Evolutionary conservation across 2,888 invertebrate genomes (phyloP), one percentile per base, ranked within the genome.

Genomic region (Drosophila peninsularis): DNA sequence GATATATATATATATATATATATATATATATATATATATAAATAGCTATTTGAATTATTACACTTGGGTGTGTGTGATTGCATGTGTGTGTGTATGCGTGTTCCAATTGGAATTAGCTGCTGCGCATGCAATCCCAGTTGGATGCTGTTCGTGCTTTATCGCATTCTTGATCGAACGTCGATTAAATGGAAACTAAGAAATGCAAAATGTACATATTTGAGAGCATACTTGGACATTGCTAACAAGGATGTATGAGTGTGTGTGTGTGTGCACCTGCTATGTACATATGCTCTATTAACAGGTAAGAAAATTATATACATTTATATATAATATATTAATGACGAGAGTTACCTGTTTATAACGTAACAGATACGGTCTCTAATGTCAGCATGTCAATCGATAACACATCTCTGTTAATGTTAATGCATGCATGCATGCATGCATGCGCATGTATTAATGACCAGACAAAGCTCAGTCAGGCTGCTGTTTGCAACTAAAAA

Each of bases 61-160:
- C 3, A 47, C 17, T 17, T 47, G 14, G 14, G 21, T 21, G n/a
- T 13, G 30, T 30, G 30, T 30, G 30, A n/a, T n/a, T n/a, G n/a
- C n/a, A n/a, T 27, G 27, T 27, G 39, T 27, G n/a, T 24, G 21
- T 21, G 42, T 42, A 13, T 37, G 17, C 5, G 30, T 19, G 14
- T 41, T 61, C 64, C 70, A 69, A 74, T 56, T 52, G 55, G 63
- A 60, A 39, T 52, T 14, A 11, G 62, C 13, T 17, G 13, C 13
- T n/a, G 41, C 19, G 41, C 62, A 42, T 49, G 27, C 44, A 62
- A 45, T 45, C 5, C 14, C 45, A 45, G 19, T 63, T 63, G 50
- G 37, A 44, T 13, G 41, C 13, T 49, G 32, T 34, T 63, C 63
- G 64, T 64, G 52, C 67, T 30, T 44, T 56, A 41, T 60, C 64